Base-by-base conservation (phyloP, 2,888 invertebrate species). In the Phortica okadai region DNA sequence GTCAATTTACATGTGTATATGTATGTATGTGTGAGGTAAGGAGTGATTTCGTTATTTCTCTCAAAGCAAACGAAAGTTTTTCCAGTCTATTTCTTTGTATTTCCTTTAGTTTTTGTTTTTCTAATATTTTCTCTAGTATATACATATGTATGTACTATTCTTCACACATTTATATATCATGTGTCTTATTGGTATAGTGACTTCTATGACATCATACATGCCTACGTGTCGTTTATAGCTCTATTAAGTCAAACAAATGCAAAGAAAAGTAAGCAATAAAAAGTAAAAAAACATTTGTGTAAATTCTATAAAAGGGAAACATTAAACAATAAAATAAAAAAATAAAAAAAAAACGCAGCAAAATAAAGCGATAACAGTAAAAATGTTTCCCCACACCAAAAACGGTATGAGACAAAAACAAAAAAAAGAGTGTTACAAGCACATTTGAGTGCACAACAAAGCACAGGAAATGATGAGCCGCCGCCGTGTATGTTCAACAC, bases 401-500 rank as follows among this genome's bases (percentile, higher is more conserved):
- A 50, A 14, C 50, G 50, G 50, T 11, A 50, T 50, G 50, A 50
- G 50, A 50, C 50, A 50, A 8, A 16, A 25, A 62, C 56, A 56
- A 56, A 16, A 56, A 56, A 56, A 16, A 6, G n/a, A 56, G n/a
- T 56, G 16, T 16, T 16, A 56, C 6, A 62, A 62, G 10, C 62
- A 62, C 62, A 62, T 25, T 62, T 25, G 10, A 25, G 16, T 50
- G 50, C 50, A 62, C 25, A 25, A 62, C 21, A 62, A 62, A 62
- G 62, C 62, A 62, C 62, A 16, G 62, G 62, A 62, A 62, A 62
- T 62, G 25, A 21, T 62, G 6, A 21, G 62, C 25, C 25, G 14
- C 25, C 25, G 14, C 8, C 50, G 50, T 2, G 10, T 50, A 50
- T 50, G 50, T 8, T 50, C 10, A 8, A 8, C 50, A 50, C 50